phyloP scores from a whole-genome alignment of 23 tunicate species.

The Pegea sp. region DNA sequence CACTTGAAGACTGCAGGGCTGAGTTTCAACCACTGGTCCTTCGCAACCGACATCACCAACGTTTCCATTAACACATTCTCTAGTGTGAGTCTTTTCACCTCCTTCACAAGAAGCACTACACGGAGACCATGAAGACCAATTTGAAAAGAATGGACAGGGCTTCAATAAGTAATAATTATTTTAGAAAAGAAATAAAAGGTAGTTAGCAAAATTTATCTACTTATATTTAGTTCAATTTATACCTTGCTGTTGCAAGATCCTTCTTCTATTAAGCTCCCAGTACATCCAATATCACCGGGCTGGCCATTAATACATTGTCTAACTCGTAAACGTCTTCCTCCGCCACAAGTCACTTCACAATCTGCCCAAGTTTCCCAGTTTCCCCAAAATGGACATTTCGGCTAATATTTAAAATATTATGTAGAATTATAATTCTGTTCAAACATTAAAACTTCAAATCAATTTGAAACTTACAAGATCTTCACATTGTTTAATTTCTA shows the following conservation, averaged over 20 bases:
- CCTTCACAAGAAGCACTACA: conserved; percentile 27
- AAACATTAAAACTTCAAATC: not conserved
- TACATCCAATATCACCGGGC: conserved; percentile 35
- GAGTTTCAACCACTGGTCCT: conserved; percentile 16
- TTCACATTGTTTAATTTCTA: conserved; percentile 1
- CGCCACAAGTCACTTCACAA: conserved; percentile 25
- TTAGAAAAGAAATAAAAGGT: too few relatives aligned
- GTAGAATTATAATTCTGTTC: not conserved
- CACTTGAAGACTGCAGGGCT: not conserved
- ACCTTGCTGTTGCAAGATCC: conserved; percentile 22
- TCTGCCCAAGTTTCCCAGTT: conserved; percentile 21
- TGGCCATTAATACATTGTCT: conserved; percentile 23
- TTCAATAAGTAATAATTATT: too few relatives aligned
- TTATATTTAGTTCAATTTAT: too few relatives aligned
- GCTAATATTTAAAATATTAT: not conserved
- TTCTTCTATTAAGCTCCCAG: conserved; percentile 4
- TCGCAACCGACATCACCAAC: conserved; percentile 33
- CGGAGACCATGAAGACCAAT: conserved; percentile 27
- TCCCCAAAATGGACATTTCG: conserved; percentile 13
- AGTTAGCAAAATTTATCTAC: too few relatives aligned
- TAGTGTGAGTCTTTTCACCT: conserved; percentile 15
- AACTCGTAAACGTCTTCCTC: conserved; percentile 19
- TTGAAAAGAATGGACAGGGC: conserved; percentile 25
- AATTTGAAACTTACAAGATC: conserved; percentile 18
- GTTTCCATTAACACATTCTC: conserved; percentile 27